Conservation (phyloP, 2,113 vertebrate species). For the cattle (Bos taurus) region ARS-UCD2.0 NC_037332.1:117970001-117970500, state of each 20-base stretch:
- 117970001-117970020: background rate
- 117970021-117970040: background rate
- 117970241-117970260: background rate
- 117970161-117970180: background rate
- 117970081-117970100: background rate
- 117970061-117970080: background rate
- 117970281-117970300: background rate
- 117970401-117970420: background rate
- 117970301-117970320: background rate
- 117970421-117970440: rapidly evolving
- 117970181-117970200: background rate
- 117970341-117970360: background rate
- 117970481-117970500: background rate
- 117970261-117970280: background rate
- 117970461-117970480: rapidly evolving
- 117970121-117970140: background rate
- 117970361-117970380: background rate
- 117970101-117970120: background rate
- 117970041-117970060: background rate
- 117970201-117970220: background rate
- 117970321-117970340: background rate
- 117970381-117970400: background rate
- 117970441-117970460: rapidly evolving
- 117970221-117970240: background rate
- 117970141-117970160: background rate